These are phyloP conservation scores for Neolamprologus variostigma DNA, from an alignment of 2,113 vertebrate genomes.

Conservation along the genomic window DNA sequence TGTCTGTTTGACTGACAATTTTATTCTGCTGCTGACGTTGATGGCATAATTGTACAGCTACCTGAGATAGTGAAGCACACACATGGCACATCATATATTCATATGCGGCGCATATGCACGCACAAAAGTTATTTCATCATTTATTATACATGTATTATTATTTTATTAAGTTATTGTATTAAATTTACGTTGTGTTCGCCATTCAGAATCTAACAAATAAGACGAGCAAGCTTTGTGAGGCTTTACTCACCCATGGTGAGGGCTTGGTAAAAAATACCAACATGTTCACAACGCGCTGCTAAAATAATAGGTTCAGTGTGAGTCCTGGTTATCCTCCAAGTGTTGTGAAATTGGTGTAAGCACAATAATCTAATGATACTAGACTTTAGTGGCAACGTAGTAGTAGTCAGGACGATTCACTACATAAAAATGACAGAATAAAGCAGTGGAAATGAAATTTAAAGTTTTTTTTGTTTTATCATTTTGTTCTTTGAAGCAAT, in stretches of 20 bases:
- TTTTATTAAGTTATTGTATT: neutral
- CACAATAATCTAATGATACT: neutral
- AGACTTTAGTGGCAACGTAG: neutral
- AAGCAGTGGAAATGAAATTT: neutral
- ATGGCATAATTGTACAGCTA: neutral
- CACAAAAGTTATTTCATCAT: neutral
- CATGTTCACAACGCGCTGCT: neutral
- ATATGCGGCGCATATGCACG: neutral
- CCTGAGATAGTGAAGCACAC: neutral
- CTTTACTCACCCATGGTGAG: neutral
- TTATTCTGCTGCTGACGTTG: neutral
- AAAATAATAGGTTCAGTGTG: neutral
- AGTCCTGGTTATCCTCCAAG: neutral
- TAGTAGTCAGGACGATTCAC: neutral
- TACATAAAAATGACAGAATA: neutral
- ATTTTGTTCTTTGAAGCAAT: neutral
- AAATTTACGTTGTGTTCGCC: neutral
- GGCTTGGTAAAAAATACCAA: neutral
- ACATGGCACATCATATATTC: neutral
- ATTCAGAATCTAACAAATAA: neutral
- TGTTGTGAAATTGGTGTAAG: neutral
- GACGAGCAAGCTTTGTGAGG: neutral
- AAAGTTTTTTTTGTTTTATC: neutral
- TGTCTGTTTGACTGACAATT: slow-evolving; percentile 10
- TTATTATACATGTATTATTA: neutral